Percentiles rank a stretch among this genome's conserved stretches.
Evolutionary conservation across 2,888 invertebrate genomes (phyloP).

Genomic region (Synergus laeviventris): DNA sequence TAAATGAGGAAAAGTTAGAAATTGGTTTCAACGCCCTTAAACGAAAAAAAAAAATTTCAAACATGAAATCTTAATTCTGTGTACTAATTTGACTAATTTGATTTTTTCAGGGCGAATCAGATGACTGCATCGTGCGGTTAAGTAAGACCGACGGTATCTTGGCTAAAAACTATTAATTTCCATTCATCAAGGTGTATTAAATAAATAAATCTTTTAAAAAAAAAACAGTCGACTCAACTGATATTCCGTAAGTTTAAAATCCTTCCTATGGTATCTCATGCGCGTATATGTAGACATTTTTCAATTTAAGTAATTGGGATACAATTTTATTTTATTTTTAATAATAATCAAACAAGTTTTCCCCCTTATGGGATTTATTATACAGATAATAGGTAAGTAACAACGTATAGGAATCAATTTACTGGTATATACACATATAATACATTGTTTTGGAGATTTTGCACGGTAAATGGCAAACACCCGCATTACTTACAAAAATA

Average conservation of each 20-base stretch:
- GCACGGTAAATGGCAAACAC: constrained; percentile 9
- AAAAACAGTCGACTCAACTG: background rate
- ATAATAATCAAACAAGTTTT: constrained; percentile 36
- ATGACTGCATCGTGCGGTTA: constrained; percentile 95
- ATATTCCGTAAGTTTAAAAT: background rate
- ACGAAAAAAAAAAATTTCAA: no score
- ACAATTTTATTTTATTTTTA: background rate
- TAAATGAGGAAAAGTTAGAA: no score
- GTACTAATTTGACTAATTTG: background rate
- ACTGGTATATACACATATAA: constrained; percentile 31
- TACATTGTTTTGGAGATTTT: constrained; percentile 8
- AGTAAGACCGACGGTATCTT: constrained; percentile 96
- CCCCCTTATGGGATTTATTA: constrained; percentile 22
- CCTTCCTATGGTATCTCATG: background rate
- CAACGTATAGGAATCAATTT: constrained; percentile 14
- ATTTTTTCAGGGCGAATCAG: constrained; percentile 88
- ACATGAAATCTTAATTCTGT: no score
- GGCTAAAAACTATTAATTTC: constrained; percentile 81
- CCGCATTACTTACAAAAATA: constrained; percentile 49
- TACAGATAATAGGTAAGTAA: constrained; percentile 5
- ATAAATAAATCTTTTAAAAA: constrained; percentile 8
- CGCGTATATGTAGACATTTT: background rate
- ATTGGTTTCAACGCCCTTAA: no score
- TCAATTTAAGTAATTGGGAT: no score
- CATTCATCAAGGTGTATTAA: constrained; percentile 32